Evolutionary conservation across 1,140 invertebrate genomes (phyloP).

Genomic region (Calephelis nemesis): DNA sequence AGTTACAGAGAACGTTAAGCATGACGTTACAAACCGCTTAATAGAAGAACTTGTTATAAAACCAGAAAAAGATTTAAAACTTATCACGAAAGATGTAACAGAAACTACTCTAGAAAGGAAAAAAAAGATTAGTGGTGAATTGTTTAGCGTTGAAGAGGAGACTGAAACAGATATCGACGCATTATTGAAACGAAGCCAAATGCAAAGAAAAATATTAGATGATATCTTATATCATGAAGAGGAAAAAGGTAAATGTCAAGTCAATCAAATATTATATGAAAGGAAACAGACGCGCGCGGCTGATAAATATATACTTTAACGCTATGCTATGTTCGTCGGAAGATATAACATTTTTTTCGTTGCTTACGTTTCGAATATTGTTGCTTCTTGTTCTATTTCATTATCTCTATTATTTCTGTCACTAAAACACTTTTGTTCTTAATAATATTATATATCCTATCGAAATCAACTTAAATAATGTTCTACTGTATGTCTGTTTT

Average conservation of each 20-base stretch:
- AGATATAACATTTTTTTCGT: slow-evolving; percentile 47
- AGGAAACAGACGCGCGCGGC: slow-evolving; percentile 51
- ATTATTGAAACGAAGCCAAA: slow-evolving; percentile 82
- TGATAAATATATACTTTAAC: slow-evolving; percentile 57
- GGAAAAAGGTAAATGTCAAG: slow-evolving; percentile 76
- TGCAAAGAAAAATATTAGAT: slow-evolving; percentile 84
- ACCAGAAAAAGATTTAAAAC: slow-evolving; percentile 51
- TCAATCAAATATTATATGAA: slow-evolving; percentile 61
- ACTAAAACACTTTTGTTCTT: background rate
- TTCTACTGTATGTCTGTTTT: slow-evolving; percentile 76
- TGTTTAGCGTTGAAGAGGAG: slow-evolving; percentile 73
- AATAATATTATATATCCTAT: background rate
- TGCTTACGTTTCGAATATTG: slow-evolving; percentile 41
- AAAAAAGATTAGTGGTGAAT: slow-evolving; percentile 46
- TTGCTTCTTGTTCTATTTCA: slow-evolving; percentile 45
- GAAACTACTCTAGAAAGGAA: slow-evolving; percentile 64
- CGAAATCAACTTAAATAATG: slow-evolving; percentile 48
- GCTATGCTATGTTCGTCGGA: slow-evolving; percentile 57
- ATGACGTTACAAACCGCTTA: slow-evolving; percentile 64
- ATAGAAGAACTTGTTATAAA: slow-evolving; percentile 64
- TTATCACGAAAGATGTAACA: slow-evolving; percentile 60
- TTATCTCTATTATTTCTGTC: slow-evolving; percentile 39
- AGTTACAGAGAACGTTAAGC: slow-evolving; percentile 52
- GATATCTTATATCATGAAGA: slow-evolving; percentile 84
- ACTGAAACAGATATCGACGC: slow-evolving; percentile 81